These are phyloP conservation scores for Corythoichthys intestinalis DNA, from an alignment of 2,113 vertebrate genomes.

Conservation along the genomic window DNA sequence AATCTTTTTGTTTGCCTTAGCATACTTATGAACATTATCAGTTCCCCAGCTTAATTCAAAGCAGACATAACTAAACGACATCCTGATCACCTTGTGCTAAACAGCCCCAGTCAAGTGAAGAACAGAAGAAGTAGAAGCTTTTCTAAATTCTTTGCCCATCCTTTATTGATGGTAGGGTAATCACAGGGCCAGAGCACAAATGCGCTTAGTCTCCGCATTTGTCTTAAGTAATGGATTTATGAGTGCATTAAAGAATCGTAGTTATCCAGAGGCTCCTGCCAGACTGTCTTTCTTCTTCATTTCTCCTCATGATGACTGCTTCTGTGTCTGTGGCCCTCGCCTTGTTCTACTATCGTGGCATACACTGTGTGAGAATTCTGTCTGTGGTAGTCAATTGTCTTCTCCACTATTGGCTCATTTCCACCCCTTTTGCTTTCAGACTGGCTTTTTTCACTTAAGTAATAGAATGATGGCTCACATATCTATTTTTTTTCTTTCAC, in stretches of 20 bases:
- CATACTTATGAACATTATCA: background rate
- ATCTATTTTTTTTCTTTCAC: slow-evolving; percentile 7
- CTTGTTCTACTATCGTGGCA: slow-evolving; percentile 33
- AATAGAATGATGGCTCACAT: no score
- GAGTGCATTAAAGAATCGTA: slow-evolving; percentile 72
- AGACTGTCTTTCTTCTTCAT: slow-evolving; percentile 59
- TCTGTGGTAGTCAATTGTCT: slow-evolving; percentile 42
- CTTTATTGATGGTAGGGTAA: slow-evolving; percentile 78
- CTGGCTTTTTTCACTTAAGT: slow-evolving; percentile 8
- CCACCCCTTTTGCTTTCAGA: slow-evolving; percentile 21
- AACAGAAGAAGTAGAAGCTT: slow-evolving; percentile 53
- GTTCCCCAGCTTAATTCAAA: background rate
- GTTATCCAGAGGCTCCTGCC: slow-evolving; percentile 64
- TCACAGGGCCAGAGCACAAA: slow-evolving; percentile 74
- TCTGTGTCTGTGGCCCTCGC: slow-evolving; percentile 40
- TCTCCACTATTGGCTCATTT: slow-evolving; percentile 44
- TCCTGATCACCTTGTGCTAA: slow-evolving; percentile 48
- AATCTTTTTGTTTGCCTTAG: background rate
- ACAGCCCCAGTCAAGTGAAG: slow-evolving; percentile 19
- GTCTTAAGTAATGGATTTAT: slow-evolving; percentile 80
- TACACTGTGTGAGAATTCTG: slow-evolving; percentile 28
- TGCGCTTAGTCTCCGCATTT: slow-evolving; percentile 70
- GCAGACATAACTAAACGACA: slow-evolving; percentile 26
- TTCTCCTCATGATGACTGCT: slow-evolving; percentile 42
- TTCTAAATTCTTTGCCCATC: slow-evolving; percentile 70